Evolutionary conservation across 1,140 invertebrate genomes (phyloP).

Genomic region (Cephus cinctus): DNA sequence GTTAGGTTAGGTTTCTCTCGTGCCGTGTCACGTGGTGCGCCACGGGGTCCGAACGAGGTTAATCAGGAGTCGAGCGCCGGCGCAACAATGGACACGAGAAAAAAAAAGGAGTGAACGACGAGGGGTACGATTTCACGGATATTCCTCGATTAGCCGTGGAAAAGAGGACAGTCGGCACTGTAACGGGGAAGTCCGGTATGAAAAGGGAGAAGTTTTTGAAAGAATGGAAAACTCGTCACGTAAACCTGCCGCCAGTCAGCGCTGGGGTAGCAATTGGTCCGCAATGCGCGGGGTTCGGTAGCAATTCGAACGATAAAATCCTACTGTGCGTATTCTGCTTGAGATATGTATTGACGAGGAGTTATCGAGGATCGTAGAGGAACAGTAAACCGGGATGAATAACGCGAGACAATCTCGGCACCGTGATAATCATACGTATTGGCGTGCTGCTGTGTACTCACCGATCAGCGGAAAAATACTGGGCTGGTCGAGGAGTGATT

Average conservation of each 20-base stretch:
- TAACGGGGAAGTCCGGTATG: no score
- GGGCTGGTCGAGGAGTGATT: conserved; percentile 72
- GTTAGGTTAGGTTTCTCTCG: conserved; percentile 28
- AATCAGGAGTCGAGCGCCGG: conserved; percentile 47
- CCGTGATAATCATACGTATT: no score
- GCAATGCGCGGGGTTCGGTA: conserved; percentile 33
- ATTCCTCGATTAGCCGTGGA: no score
- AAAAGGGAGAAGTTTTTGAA: background rate
- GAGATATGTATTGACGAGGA: no score
- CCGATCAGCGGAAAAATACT: conserved; percentile 77
- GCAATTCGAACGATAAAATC: no score
- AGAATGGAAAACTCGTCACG: conserved; percentile 5
- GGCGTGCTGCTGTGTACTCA: no score
- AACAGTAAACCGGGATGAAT: no score
- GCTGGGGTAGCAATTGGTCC: conserved; percentile 18
- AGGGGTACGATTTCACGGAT: no score
- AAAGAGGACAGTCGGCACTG: no score
- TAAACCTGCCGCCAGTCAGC: conserved; percentile 25
- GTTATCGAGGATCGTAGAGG: no score
- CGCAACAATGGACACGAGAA: conserved; percentile 33
- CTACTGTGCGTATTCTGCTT: no score
- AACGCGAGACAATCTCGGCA: no score
- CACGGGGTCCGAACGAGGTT: conserved; percentile 52
- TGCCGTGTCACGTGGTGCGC: conserved; percentile 44
- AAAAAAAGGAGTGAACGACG: background rate